A percentile compares a stretch with the other conserved stretches of the same genome.
phyloP scores from a whole-genome alignment of 2,888 invertebrate species.

The Matsumyia berberina region DNA sequence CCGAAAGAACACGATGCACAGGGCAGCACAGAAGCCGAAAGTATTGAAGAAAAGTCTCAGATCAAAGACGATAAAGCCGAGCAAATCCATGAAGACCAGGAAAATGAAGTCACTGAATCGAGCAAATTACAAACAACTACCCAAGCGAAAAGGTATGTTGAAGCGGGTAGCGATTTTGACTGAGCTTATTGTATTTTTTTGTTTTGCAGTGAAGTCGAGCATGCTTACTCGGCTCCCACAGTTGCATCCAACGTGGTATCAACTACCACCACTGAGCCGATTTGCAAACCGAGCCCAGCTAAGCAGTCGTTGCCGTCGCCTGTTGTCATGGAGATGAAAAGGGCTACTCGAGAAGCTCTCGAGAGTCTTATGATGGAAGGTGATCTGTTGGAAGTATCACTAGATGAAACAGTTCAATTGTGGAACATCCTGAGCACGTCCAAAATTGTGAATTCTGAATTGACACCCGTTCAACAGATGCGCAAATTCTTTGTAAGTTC shows the following conservation, averaged over 20 bases:
- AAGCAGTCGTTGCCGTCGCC: not conserved
- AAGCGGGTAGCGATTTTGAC: not conserved
- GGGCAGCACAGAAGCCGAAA: not conserved
- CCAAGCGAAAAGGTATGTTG: constrained; percentile 23
- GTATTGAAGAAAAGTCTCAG: not conserved
- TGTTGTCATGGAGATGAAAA: constrained; percentile 68
- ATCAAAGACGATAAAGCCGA: not conserved
- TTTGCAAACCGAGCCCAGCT: constrained; percentile 20
- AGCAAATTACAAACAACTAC: constrained; percentile 9
- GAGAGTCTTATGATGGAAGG: constrained; percentile 95
- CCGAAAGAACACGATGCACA: constrained; percentile 28
- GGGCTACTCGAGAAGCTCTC: constrained; percentile 83
- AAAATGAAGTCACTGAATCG: constrained; percentile 22
- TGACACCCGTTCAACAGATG: constrained; percentile 79
- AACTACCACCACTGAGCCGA: not conserved
- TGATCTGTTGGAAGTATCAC: constrained; percentile 91
- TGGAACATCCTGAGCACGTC: constrained; percentile 87
- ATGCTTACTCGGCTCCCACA: constrained; percentile 74
- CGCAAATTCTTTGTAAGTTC: constrained; percentile 38
- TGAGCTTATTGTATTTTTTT: not conserved
- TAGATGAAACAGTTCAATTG: constrained; percentile 93
- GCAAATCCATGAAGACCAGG: not conserved
- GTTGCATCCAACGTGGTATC: not conserved
- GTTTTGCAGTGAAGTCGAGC: constrained; percentile 72
- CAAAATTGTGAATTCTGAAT: constrained; percentile 84